These are phyloP conservation scores for Aspiorhynchus laticeps DNA, from an alignment of 2,113 vertebrate genomes.

Conservation along the genomic window DNA sequence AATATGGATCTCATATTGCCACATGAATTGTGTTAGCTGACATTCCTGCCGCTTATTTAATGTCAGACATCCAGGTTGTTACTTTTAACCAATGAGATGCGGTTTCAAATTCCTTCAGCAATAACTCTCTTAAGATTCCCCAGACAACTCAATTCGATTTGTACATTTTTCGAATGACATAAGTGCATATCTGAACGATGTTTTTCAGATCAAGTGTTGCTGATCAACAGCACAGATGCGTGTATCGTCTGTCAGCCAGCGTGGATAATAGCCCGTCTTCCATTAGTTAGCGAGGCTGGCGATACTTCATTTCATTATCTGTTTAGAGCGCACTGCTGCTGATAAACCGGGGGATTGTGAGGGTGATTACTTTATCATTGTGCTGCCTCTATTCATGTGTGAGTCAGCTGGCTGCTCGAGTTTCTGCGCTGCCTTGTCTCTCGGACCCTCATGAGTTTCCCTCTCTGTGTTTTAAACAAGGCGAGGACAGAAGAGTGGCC, in stretches of 20 bases:
- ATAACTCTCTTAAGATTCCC: neutral
- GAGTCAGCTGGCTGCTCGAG: slow-evolving; percentile 79
- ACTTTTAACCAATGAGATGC: neutral
- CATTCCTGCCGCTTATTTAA: slow-evolving; percentile 15
- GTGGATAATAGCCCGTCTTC: slow-evolving; percentile 3
- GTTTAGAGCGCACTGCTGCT: slow-evolving; percentile 58
- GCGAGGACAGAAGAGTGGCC: slow-evolving; percentile 79
- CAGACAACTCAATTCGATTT: slow-evolving; percentile 20
- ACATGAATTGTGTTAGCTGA: neutral
- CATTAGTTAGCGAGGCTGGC: slow-evolving; percentile 47
- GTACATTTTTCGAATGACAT: neutral
- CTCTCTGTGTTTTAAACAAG: slow-evolving; percentile 83
- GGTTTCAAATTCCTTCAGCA: neutral
- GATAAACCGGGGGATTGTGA: slow-evolving; percentile 71
- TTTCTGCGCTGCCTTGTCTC: slow-evolving; percentile 78
- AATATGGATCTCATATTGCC: neutral
- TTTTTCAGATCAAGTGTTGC: neutral
- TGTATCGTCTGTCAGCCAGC: slow-evolving; percentile 12
- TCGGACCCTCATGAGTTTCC: slow-evolving; percentile 75
- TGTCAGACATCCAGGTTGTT: neutral
- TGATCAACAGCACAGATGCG: slow-evolving; percentile 2
- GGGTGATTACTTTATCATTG: slow-evolving; percentile 74
- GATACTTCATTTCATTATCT: slow-evolving; percentile 62
- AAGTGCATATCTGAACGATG: neutral
- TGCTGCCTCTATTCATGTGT: slow-evolving; percentile 76